Evolutionary conservation across 2,888 invertebrate genomes (phyloP).

Genomic region (Chydorus sphaericus): DNA sequence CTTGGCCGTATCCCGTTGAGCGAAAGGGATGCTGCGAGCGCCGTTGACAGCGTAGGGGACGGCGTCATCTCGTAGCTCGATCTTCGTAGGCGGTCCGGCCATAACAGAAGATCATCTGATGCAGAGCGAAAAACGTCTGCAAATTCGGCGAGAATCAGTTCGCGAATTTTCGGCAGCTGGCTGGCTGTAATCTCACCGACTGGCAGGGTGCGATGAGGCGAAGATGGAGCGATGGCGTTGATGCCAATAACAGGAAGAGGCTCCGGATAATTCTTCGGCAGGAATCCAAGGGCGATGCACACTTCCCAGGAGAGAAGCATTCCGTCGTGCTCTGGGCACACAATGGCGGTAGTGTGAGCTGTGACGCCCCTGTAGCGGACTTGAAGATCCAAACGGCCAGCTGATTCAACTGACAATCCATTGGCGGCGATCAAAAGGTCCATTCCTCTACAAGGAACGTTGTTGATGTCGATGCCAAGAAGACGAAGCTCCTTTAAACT

Average conservation of each 20-base stretch:
- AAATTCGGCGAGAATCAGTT: background rate
- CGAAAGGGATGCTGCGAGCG: conserved; percentile 17
- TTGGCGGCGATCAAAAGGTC: conserved; percentile 1
- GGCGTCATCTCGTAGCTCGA: background rate
- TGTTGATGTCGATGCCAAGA: background rate
- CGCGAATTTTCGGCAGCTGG: background rate
- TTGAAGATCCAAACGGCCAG: background rate
- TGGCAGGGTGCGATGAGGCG: background rate
- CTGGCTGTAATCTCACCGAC: background rate
- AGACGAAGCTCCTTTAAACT: background rate
- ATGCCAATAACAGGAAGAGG: background rate
- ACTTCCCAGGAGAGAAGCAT: conserved; percentile 5
- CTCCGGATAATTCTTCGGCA: conserved; percentile 2
- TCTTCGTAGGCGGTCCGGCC: conserved; percentile 9
- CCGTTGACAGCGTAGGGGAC: conserved; percentile 4
- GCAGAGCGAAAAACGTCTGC: background rate
- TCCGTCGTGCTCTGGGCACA: conserved; percentile 1
- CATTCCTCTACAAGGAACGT: background rate
- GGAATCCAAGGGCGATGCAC: background rate
- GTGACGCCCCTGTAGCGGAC: background rate
- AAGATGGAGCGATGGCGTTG: background rate
- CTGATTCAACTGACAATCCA: background rate
- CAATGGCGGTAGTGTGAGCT: background rate
- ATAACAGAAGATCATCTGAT: background rate
- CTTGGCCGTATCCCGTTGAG: conserved; percentile 16